These are phyloP conservation scores for Dicrurus megarhynchus DNA, from an alignment of 2,113 vertebrate species.

Conservation along the genomic window DNA sequence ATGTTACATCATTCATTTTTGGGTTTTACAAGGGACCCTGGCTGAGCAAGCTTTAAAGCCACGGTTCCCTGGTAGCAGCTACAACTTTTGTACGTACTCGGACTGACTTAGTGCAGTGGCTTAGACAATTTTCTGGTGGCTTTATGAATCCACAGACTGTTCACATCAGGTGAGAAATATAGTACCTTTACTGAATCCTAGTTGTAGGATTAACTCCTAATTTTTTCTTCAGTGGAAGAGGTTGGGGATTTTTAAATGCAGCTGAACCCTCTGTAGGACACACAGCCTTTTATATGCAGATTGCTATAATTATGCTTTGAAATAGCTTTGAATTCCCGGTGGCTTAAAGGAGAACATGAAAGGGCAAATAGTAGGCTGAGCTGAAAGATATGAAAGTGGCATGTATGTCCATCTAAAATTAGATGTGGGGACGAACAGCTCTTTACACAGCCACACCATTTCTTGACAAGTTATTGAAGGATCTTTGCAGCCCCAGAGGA, in stretches of 20 bases:
- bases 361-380: constrained; percentile 74
- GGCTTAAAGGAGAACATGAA: constrained; percentile 77
- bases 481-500: constrained; percentile 44
- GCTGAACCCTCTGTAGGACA: constrained; percentile 68
- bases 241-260: constrained; percentile 24
- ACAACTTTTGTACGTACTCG: neutral
- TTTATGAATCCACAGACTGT: constrained; percentile 46
- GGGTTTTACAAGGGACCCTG: neutral
- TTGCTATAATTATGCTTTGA: constrained; percentile 80
- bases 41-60: neutral
- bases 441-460: constrained; percentile 43
- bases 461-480: constrained; percentile 70
- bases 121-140: constrained; percentile 54
- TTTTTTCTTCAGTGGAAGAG: constrained; percentile 73
- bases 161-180: constrained; percentile 70
- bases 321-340: constrained; percentile 77
- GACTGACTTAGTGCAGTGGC: neutral
- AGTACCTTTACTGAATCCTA: constrained; percentile 67
- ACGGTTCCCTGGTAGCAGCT: neutral
- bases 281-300: constrained; percentile 80
- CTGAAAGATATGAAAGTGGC: constrained; percentile 71
- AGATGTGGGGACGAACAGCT: constrained; percentile 62
- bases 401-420: constrained; percentile 65
- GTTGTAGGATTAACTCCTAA: constrained; percentile 74
- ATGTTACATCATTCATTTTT: neutral